Conservation (phyloP, 2,888 invertebrate genomes). For the Epinotia bilunana region DNA sequence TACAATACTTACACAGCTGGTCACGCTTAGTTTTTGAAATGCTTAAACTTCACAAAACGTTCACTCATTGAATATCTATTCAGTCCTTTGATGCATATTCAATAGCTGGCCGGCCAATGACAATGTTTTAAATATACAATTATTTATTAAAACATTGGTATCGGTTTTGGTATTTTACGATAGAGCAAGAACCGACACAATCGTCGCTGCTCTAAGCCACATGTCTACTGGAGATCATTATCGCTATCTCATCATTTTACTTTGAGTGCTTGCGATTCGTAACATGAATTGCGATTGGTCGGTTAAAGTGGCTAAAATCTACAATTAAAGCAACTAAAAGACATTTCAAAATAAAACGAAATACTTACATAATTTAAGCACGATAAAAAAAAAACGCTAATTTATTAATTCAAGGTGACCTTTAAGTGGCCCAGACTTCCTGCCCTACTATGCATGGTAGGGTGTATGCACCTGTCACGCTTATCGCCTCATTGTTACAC, state of each 20-base stretch:
- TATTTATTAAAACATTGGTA: conserved; percentile 1
- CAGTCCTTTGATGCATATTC: neutral
- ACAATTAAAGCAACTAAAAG: neutral
- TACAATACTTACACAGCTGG: neutral
- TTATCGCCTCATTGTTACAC: too few species aligned
- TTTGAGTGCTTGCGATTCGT: neutral
- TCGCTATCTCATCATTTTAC: conserved; percentile 11
- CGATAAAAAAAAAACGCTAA: neutral
- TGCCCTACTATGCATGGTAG: too few species aligned
- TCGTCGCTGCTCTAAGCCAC: conserved; percentile 5
- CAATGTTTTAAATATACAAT: neutral
- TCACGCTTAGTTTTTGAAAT: neutral
- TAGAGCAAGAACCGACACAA: neutral
- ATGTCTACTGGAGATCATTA: conserved; percentile 9
- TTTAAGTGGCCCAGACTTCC: neutral
- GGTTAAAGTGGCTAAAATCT: neutral
- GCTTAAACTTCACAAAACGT: neutral
- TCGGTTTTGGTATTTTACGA: neutral
- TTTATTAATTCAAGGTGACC: neutral
- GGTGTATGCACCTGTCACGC: too few species aligned
- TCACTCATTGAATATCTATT: neutral
- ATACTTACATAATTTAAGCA: neutral
- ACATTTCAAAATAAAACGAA: neutral
- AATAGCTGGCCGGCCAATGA: neutral
- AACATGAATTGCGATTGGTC: neutral